These are phyloP conservation scores for Myodes glareolus DNA, from an alignment of 2,113 vertebrate species.

Conservation along the genomic window DNA sequence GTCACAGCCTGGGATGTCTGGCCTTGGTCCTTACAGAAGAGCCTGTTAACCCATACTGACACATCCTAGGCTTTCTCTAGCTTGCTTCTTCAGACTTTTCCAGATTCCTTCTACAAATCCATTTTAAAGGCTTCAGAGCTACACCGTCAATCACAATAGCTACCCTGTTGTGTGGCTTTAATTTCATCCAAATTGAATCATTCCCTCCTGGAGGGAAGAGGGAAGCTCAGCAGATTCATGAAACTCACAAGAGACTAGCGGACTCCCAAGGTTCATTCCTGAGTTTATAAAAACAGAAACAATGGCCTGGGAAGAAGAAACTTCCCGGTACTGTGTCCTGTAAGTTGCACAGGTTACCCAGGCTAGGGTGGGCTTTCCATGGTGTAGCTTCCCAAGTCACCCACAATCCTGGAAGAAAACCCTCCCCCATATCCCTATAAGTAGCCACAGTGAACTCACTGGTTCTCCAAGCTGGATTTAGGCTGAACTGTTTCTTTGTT, in stretches of 20 bases:
- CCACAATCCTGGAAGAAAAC: not conserved
- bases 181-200: not conserved
- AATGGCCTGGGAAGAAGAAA: not conserved
- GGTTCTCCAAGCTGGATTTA: not conserved
- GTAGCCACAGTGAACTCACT: not conserved
- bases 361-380: not conserved
- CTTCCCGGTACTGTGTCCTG: too few relatives aligned
- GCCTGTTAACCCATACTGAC: not conserved
- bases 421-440: not conserved
- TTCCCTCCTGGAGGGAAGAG: not conserved
- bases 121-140: not conserved
- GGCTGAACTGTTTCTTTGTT: not conserved
- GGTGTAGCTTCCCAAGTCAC: not conserved
- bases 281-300: not conserved
- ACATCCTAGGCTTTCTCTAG: not conserved
- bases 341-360: not conserved
- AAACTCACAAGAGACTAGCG: not conserved
- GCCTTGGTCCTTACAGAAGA: not conserved
- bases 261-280: not conserved
- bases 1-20: not conserved
- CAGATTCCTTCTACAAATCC: not conserved
- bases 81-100: not conserved
- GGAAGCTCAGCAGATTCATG: not conserved
- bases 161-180: not conserved
- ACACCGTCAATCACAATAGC: not conserved